Evolutionary conservation across 2,113 vertebrate species (phyloP).

Genomic region (Mixornis gularis): DNA sequence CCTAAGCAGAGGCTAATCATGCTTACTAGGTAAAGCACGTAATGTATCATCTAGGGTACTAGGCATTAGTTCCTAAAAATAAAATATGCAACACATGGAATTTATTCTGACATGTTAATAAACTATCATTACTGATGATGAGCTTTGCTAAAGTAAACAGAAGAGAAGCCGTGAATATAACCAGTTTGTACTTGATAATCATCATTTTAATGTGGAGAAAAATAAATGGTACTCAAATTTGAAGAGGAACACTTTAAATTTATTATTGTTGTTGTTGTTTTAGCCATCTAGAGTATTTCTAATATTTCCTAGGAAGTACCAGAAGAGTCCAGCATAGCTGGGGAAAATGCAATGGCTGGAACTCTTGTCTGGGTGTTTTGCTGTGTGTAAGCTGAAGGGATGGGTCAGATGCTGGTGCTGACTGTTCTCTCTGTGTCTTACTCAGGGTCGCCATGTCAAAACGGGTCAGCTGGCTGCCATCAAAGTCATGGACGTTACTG

Average conservation of each 20-base stretch:
- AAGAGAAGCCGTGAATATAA: not conserved
- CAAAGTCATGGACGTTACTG: slow-evolving; percentile 99
- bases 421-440: slow-evolving; percentile 19
- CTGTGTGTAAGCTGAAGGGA: not conserved
- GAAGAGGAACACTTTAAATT: not conserved
- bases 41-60: not conserved
- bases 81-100: rapidly evolving
- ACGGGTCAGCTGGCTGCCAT: slow-evolving; percentile 97
- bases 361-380: not conserved
- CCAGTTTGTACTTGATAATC: not conserved
- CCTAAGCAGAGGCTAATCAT: not conserved
- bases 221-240: not conserved
- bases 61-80: not conserved
- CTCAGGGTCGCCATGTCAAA: slow-evolving; percentile 97
- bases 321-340: not conserved
- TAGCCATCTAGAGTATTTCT: not conserved
- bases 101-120: not conserved
- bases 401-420: not conserved
- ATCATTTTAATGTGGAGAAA: not conserved
- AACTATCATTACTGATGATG: not conserved
- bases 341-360: not conserved
- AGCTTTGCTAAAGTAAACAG: not conserved
- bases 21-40: not conserved
- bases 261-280: not conserved
- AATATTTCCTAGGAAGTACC: not conserved